Evolutionary conservation across 2,888 invertebrate genomes (phyloP).

Genomic region (Eupithecia exiguata): DNA sequence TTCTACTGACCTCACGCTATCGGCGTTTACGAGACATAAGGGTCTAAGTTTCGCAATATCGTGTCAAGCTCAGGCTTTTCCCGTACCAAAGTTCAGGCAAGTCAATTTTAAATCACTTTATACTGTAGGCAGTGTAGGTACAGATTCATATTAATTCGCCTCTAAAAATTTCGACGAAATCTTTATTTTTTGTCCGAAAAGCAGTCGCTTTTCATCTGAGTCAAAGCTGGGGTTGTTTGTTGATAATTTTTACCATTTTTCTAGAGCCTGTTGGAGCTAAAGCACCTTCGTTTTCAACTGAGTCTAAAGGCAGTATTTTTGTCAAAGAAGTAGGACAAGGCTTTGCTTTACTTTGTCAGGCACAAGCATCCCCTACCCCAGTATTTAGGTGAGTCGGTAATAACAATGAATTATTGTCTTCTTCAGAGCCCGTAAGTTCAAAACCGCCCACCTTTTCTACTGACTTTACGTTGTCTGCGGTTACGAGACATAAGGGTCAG

Average conservation of each 20-base stretch:
- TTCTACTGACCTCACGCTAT: slow-evolving; percentile 84
- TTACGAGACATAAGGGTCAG: slow-evolving; percentile 81
- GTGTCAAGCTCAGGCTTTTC: slow-evolving; percentile 89
- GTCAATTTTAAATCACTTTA: slow-evolving; percentile 49
- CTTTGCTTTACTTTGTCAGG: slow-evolving; percentile 86
- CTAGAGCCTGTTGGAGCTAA: slow-evolving; percentile 86
- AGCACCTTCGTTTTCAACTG: slow-evolving; percentile 85
- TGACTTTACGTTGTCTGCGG: slow-evolving; percentile 84
- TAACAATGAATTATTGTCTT: slow-evolving; percentile 55
- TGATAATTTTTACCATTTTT: slow-evolving; percentile 43
- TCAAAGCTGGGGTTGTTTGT: slow-evolving; percentile 12
- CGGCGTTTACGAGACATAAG: slow-evolving; percentile 83
- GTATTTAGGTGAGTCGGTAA: slow-evolving; percentile 83
- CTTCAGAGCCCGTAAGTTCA: slow-evolving; percentile 85
- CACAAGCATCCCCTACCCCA: slow-evolving; percentile 86
- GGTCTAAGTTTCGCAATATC: slow-evolving; percentile 85
- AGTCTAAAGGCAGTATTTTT: slow-evolving; percentile 86
- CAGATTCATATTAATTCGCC: neutral
- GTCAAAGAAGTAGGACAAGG: slow-evolving; percentile 81
- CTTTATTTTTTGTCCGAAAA: neutral
- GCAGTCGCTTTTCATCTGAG: neutral
- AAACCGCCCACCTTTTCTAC: slow-evolving; percentile 85
- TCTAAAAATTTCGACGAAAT: neutral
- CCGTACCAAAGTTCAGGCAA: slow-evolving; percentile 89
- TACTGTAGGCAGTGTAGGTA: neutral